These are phyloP conservation scores for Cistogaster globosa DNA, from an alignment of 2,888 invertebrate species.

Conservation along the genomic window DNA sequence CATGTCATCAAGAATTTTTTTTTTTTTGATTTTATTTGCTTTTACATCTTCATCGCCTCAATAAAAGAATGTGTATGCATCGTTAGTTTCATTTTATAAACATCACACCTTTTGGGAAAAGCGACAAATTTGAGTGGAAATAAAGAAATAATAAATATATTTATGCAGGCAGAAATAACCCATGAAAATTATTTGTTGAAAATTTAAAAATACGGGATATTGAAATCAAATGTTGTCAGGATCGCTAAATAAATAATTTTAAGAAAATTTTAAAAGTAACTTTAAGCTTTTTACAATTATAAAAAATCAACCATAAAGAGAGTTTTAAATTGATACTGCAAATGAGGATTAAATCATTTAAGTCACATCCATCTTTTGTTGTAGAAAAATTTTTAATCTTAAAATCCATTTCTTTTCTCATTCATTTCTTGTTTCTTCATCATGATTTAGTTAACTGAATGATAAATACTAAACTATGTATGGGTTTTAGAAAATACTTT, in stretches of 20 bases:
- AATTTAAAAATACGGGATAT: neutral
- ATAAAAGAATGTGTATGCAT: conserved; percentile 51
- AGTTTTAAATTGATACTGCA: no score
- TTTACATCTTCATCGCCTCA: conserved; percentile 24
- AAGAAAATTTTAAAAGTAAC: no score
- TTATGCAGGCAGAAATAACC: neutral
- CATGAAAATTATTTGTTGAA: neutral
- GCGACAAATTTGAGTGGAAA: conserved; percentile 61
- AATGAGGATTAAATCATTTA: no score
- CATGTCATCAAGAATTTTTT: conserved; percentile 57
- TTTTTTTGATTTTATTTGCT: conserved; percentile 19
- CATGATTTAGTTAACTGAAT: conserved; percentile 14
- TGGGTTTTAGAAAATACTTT: conserved; percentile 45
- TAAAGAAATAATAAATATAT: conserved; percentile 34
- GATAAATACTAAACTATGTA: conserved; percentile 32
- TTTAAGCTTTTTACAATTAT: no score
- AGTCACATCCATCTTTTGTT: neutral
- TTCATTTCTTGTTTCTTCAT: neutral
- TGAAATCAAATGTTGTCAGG: neutral
- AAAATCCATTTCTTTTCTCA: neutral
- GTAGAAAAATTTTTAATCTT: neutral
- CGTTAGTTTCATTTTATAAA: conserved; percentile 68
- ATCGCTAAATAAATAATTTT: neutral
- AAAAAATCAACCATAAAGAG: no score
- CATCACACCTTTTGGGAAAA: conserved; percentile 69